Evolutionary conservation across 1,140 invertebrate genomes (phyloP), one percentile per base, ranked within the genome.

Genomic region (Rhizoglyphus robini): DNA sequence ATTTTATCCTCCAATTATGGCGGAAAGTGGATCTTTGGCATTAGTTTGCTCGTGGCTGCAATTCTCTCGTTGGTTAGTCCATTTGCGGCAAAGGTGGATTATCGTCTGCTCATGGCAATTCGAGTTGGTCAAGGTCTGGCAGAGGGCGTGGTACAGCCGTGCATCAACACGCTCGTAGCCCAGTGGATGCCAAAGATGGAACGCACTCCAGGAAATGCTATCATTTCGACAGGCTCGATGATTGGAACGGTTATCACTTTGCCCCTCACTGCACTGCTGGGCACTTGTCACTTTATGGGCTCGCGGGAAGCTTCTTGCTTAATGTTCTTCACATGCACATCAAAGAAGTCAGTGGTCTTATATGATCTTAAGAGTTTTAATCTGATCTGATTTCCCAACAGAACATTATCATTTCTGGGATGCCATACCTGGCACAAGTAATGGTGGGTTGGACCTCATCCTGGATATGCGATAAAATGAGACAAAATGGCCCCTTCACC

Each of bases 301-400:
- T 61, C 61, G 5, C 69, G 69, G 69, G 47, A 65, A 5, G 38
- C 66, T 11, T 41, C 63, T 5, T 70, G 68, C 66, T 70, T 72
- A 83, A 86, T 72, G 88, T 96, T 60, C 79, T 96, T 8, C 79
- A 87, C 70, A 93, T 87, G 72, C 82, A 91, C 72, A 88, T 96
- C 68, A 87, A 91, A 76, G 79, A 85, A 76, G 88, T 90, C 75
- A 76, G 77, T 76, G 63, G 57, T 64, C 18, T n/a, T n/a, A n/a
- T n/a, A n/a, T n/a, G n/a, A n/a, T n/a, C n/a, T n/a, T n/a, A n/a
- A n/a, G n/a, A 8, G 8, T 67, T 5, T 49, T 3, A 66, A 66
- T 25, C 30, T 34, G 13, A 13, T 8, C 8, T 20, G 23, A 25
- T 54, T 54, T 11, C 5, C 69, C 67, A 34, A n/a, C 69, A 83